These are phyloP conservation scores for Eolophus roseicapilla DNA, from an alignment of 2,113 vertebrate species.

Conservation along the genomic window DNA sequence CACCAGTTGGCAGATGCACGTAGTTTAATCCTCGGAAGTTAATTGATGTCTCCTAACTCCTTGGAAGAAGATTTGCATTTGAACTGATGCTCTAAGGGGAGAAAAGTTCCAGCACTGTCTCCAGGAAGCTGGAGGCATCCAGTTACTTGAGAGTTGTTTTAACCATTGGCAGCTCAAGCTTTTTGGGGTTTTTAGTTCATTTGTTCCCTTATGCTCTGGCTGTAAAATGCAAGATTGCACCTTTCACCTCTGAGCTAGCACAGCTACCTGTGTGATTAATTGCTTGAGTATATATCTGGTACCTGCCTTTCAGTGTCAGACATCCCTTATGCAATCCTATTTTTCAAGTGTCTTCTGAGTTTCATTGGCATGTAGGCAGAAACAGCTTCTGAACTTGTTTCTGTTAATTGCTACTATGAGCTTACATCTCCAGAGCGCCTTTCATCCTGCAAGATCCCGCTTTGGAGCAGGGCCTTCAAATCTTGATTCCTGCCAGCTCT, in stretches of 20 bases:
- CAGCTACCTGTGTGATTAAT: background rate
- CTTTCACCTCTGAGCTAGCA: background rate
- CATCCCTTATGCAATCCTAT: background rate
- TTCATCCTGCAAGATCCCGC: slow-evolving; percentile 19
- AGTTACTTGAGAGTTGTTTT: background rate
- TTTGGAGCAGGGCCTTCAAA: background rate
- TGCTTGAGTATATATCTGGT: background rate
- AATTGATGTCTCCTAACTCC: background rate
- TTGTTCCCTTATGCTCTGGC: background rate
- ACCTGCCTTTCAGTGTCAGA: background rate
- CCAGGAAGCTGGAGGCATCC: background rate
- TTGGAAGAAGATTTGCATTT: slow-evolving; percentile 14
- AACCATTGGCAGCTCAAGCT: background rate
- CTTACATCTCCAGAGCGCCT: slow-evolving; percentile 48
- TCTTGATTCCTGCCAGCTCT: slow-evolving; percentile 11
- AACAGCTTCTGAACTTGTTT: background rate
- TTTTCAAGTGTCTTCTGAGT: background rate
- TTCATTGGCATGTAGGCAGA: slow-evolving; percentile 25
- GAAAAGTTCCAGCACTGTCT: background rate
- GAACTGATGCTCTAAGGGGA: background rate
- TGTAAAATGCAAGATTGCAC: background rate
- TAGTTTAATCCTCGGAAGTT: background rate
- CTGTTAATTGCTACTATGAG: slow-evolving; percentile 43
- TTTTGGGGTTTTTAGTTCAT: background rate
- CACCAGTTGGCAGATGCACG: background rate